phyloP scores from a whole-genome alignment of 2,888 invertebrate species.

The Nymphalis urticae region DNA sequence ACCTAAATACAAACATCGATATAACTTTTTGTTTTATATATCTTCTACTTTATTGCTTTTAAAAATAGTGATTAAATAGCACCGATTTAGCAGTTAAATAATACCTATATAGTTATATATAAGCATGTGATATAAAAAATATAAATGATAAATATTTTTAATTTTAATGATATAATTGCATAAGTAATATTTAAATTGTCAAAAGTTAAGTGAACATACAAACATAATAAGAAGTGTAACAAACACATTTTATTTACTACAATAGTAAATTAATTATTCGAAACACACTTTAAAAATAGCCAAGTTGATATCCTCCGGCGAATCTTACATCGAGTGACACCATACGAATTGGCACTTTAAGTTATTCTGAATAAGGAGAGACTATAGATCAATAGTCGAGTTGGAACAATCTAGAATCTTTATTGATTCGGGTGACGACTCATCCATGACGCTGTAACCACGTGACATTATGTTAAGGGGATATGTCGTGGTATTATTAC shows the following conservation, averaged over 20 bases:
- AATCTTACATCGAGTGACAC: constrained; percentile 12
- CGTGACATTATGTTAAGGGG: constrained; percentile 36
- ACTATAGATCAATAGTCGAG: constrained; percentile 46
- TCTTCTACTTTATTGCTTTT: too few species aligned
- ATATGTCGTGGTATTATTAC: constrained; percentile 20
- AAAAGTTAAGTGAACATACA: too few species aligned
- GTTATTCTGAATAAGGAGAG: constrained; percentile 31
- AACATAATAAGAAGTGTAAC: too few species aligned
- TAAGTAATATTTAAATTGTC: too few species aligned
- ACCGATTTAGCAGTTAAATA: too few species aligned
- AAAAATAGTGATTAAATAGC: too few species aligned
- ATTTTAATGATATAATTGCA: too few species aligned
- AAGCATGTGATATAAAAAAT: too few species aligned
- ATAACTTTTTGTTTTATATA: neutral
- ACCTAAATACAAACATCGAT: neutral
- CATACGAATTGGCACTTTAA: constrained; percentile 29
- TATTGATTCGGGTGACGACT: constrained; percentile 73
- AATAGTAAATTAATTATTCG: neutral
- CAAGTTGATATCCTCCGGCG: constrained; percentile 3
- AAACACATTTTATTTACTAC: neutral
- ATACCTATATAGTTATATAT: too few species aligned
- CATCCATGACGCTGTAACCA: constrained; percentile 53
- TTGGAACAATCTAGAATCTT: constrained; percentile 72
- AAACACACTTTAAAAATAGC: constrained; percentile 6
- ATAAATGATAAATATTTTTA: too few species aligned